Conservation (phyloP, 2,113 vertebrate genomes). For the Callaeas wilsoni region DNA sequence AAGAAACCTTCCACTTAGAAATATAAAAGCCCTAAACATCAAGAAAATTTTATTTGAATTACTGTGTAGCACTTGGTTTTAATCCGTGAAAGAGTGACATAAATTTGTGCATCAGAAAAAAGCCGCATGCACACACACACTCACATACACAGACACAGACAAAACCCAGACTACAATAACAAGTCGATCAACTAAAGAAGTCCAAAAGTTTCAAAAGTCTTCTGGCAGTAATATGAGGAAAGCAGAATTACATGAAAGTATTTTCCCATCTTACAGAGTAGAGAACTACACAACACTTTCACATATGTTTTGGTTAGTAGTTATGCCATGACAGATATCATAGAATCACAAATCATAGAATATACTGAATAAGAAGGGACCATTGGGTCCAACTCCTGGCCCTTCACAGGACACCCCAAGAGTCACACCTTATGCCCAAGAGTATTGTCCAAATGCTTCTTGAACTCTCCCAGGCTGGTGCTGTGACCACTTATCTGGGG, state of each 20-base stretch:
- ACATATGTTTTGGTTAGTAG: not conserved
- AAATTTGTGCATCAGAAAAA: not conserved
- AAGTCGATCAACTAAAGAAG: not conserved
- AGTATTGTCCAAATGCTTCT: not conserved
- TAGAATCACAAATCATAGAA: not conserved
- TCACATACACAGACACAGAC: no score
- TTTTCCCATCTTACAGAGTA: not conserved
- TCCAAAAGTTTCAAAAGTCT: not conserved
- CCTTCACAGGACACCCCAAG: not conserved
- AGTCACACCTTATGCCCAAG: fast-evolving
- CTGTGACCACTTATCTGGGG: not conserved
- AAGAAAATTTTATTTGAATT: not conserved
- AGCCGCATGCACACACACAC: not conserved
- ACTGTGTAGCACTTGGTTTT: not conserved
- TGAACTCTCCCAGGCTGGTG: no score
- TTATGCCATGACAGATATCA: not conserved
- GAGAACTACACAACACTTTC: not conserved
- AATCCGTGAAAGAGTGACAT: not conserved
- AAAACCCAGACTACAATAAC: not conserved
- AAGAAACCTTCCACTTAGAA: not conserved
- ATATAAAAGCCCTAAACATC: not conserved
- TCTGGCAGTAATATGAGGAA: not conserved
- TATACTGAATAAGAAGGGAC: not conserved
- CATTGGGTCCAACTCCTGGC: no score
- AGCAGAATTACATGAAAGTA: not conserved